These are phyloP conservation scores for Polyergus mexicanus DNA, from an alignment of 1,140 invertebrate species.

Conservation along the genomic window DNA sequence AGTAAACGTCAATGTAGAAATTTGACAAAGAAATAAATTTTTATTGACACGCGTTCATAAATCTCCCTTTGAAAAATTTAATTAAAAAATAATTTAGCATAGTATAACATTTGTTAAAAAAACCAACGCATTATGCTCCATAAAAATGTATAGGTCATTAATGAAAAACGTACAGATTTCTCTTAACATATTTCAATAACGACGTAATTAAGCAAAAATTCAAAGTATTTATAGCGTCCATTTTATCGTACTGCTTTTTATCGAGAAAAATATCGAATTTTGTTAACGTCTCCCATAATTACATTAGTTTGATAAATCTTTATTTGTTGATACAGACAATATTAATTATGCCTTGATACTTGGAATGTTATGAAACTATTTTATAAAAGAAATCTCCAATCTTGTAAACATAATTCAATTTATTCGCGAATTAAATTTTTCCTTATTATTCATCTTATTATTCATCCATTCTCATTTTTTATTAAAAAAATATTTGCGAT, in stretches of 20 bases:
- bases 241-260: too few species aligned
- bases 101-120: not conserved
- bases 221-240: not conserved
- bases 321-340: not conserved
- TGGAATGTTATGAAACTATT: not conserved
- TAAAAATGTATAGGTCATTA: conserved; percentile 26
- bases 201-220: conserved; percentile 4
- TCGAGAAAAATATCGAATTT: not conserved
- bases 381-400: not conserved
- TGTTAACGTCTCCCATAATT: not conserved
- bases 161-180: not conserved
- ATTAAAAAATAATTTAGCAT: conserved; percentile 15
- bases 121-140: not conserved
- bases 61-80: not conserved
- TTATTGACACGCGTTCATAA: not conserved
- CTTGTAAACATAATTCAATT: not conserved
- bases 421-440: conserved; percentile 28
- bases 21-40: not conserved
- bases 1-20: not conserved
- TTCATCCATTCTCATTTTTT: not conserved
- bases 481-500: not conserved
- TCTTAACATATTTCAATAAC: conserved; percentile 12
- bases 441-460: not conserved
- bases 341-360: not conserved
- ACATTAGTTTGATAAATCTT: not conserved